phyloP scores from a whole-genome alignment of 2,797 vertebrate species.

The Chromis chromis region DNA sequence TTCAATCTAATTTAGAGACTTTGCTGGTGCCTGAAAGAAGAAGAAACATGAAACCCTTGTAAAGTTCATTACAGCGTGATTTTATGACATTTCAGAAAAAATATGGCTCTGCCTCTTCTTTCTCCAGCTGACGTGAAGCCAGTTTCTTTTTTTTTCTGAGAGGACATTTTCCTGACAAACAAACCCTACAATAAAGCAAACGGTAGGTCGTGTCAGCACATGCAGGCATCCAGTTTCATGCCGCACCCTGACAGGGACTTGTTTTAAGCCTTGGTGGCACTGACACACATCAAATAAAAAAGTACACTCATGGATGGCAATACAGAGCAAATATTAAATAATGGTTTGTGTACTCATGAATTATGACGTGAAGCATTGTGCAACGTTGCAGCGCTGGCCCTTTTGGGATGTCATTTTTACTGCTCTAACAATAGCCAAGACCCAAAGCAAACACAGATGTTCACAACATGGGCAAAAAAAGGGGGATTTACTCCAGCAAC shows the following conservation, averaged over 20 bases:
- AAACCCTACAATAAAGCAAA: conserved; percentile 56
- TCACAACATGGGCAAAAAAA: conserved; percentile 63
- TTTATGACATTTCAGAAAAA: conserved; percentile 35
- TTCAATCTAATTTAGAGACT: conserved; percentile 55
- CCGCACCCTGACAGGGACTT: conserved; percentile 79
- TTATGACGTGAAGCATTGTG: conserved; percentile 63
- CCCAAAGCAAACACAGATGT: conserved; percentile 84
- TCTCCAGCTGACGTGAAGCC: conserved; percentile 26
- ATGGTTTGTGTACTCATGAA: conserved; percentile 53
- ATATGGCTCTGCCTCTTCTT: neutral
- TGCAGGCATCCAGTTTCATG: conserved; percentile 78
- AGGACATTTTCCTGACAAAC: conserved; percentile 59
- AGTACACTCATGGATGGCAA: conserved; percentile 32
- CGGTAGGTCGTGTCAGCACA: conserved; percentile 76
- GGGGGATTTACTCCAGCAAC: conserved; percentile 43
- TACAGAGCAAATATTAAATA: conserved; percentile 70
- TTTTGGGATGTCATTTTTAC: conserved; percentile 57
- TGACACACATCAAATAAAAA: conserved; percentile 45
- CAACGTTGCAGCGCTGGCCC: conserved; percentile 65
- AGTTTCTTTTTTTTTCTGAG: conserved; percentile 21
- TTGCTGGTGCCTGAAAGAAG: conserved; percentile 79
- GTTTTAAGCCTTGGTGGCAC: conserved; percentile 62
- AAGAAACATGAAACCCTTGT: conserved; percentile 76
- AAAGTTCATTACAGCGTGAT: conserved; percentile 50
- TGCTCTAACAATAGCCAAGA: conserved; percentile 64